Evolutionary conservation across 2,888 invertebrate genomes (phyloP), one percentile per base, ranked within the genome.

Genomic region (Lapara coniferarum): DNA sequence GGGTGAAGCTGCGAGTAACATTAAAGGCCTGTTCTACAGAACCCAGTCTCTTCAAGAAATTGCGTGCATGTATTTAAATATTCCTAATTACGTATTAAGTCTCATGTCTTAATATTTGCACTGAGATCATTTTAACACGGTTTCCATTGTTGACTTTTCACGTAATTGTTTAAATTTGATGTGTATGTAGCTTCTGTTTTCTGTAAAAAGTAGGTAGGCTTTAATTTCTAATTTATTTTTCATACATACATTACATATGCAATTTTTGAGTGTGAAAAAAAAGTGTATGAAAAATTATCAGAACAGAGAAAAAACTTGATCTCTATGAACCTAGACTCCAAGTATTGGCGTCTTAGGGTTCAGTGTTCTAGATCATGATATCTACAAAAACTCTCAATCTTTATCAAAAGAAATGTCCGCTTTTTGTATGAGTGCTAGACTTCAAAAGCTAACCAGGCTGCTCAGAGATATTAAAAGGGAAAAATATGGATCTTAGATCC

Each of bases 91-190:
- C 37, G 46, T 16, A 46, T 46, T 44, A 46, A 10, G 14, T 7
- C 19, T 19, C 56, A 56, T 56, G 19, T 19, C 37, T 44, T 63
- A 67, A 68, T 57, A 66, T 66, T 68, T 58, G 7, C 14, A 44
- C 8, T 52, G 57, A 59, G 66, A 66, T 63, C 68, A 70, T 25
- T 52, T 37, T 63, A 63, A 52, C 51, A 66, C 66, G 46, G 46
- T 46, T 46, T 46, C 46, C 16, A 63, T 46, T 49, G 6, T 30
- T 57, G 16, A 55, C 19, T n/a, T 55, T 55, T 30, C 25, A 25
- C 57, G 46, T 16, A 16, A 16, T 12, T 49, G 46, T 63, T 46
- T 63, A 19, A 44, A 1, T 63, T 63, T 5, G 46, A 63, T 63
- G 59, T 12, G 7, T 63, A 30, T 37, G 37, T 58, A 30, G 59